Evolutionary conservation across 2,113 vertebrate genomes (phyloP), one percentile per base, ranked within the genome.

Genomic region (Telmatochromis sp.): DNA sequence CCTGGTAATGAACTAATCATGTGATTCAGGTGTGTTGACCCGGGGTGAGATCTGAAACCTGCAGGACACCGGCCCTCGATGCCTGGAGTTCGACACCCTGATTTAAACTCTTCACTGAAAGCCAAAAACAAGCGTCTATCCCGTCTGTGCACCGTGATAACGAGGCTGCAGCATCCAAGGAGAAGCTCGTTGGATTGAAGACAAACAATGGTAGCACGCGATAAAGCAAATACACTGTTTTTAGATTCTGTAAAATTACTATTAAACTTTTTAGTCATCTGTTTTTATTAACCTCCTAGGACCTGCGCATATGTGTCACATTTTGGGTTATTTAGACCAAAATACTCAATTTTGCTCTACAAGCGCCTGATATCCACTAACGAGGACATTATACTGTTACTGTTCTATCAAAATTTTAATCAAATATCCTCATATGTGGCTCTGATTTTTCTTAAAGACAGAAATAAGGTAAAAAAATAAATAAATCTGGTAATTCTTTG

Each of bases 41-140:
- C 13, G 0, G 0, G 0, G 42, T 15, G 42, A 7, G 42, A 47
- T 47, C 6, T 47, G 0, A 47, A 47, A 47, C 42, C 42, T 47
- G 42, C 42, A 47, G 6, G 14, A 47, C 42, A 0, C 14, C 14
- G 14, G 45, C 45, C 45, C 45, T 15, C 14, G 45, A 47, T 6
- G 45, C 45, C 14, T 47, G 42, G 42, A 47, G 42, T 47, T 47
- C 0, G 0, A 47, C 14, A 47, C 42, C 42, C 14, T 47, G 42
- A 35, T 12, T 19, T n/a, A 65, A 35, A 12, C 31, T n/a, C 10
- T n/a, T 65, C 31, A 1, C 9, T 33, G 58, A 63, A 65, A 65
- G 0, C 60, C 31, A n/a, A 0, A 60, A 65, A n/a, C 60, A n/a
- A n/a, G 60, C 4, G 31, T 65, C 58, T 19, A 4, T 33, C 17